These are phyloP conservation scores for Cataglyphis albicans DNA, from an alignment of 2,888 invertebrate genomes.

Conservation along the genomic window DNA sequence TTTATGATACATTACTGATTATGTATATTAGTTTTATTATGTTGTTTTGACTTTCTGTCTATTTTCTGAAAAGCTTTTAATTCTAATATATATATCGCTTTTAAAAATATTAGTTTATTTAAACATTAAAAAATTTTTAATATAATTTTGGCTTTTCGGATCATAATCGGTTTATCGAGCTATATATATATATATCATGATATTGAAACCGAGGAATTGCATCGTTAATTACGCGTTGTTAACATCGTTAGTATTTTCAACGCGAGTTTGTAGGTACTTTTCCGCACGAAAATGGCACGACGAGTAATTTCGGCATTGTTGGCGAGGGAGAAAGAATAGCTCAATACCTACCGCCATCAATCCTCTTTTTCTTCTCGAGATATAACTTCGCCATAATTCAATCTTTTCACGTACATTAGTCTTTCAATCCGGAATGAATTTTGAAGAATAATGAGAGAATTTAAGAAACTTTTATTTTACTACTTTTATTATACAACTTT, in stretches of 20 bases:
- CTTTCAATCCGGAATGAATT: background rate
- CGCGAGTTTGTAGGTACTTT: conserved; percentile 1
- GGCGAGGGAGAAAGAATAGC: background rate
- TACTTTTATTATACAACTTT: background rate
- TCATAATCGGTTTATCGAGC: background rate
- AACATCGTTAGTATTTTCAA: conserved; percentile 10
- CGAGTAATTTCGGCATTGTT: background rate
- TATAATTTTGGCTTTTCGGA: background rate
- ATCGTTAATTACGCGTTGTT: conserved; percentile 3
- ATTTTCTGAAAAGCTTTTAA: background rate
- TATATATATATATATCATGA: background rate
- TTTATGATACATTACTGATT: too few species aligned
- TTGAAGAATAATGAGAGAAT: background rate
- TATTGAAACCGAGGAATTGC: background rate
- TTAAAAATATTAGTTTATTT: background rate
- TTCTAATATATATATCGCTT: background rate
- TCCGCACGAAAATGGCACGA: conserved; percentile 20
- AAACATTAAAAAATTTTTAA: background rate
- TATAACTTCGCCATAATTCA: background rate
- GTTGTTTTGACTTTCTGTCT: background rate
- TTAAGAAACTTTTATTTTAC: background rate
- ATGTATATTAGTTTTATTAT: background rate
- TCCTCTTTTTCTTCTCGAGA: background rate
- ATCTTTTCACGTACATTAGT: background rate
- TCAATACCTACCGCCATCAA: background rate